Conservation (phyloP, 2,888 invertebrate species). For the Ormyrus nitidulus region DNA sequence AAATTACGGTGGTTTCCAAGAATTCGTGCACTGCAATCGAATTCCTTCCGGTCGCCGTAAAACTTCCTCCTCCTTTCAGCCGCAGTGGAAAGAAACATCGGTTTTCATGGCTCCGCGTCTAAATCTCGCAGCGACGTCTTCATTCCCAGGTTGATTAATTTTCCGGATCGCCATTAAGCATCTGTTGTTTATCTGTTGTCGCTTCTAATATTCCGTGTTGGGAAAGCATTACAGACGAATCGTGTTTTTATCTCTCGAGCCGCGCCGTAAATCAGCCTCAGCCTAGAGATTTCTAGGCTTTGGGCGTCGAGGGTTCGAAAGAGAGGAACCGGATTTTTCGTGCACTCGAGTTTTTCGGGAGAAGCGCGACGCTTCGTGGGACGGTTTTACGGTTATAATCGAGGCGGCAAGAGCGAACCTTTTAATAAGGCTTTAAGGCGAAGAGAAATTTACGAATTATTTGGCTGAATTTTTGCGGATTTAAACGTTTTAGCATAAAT, state of each 20-base stretch:
- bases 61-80: slow-evolving; percentile 12
- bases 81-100: slow-evolving; percentile 26
- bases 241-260: background rate
- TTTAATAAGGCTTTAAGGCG: no score
- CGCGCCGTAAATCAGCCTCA: slow-evolving; percentile 3
- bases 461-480: no score
- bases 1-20: slow-evolving; percentile 26
- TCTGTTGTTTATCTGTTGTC: no score
- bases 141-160: slow-evolving; percentile 13
- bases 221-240: no score
- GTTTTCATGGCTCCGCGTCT: background rate
- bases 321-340: no score
- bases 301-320: no score
- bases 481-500: no score
- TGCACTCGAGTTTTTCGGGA: no score
- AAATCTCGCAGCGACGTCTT: slow-evolving; percentile 3
- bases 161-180: no score
- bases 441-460: no score
- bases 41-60: slow-evolving; percentile 32
- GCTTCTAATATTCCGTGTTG: no score
- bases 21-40: slow-evolving; percentile 25
- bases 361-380: no score
- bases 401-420: background rate
- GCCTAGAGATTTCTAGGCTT: background rate
- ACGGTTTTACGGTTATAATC: background rate